Evolutionary conservation across 2,888 invertebrate genomes (phyloP), one percentile per base, ranked within the genome.

Genomic region (Pharmacophagus antenor): DNA sequence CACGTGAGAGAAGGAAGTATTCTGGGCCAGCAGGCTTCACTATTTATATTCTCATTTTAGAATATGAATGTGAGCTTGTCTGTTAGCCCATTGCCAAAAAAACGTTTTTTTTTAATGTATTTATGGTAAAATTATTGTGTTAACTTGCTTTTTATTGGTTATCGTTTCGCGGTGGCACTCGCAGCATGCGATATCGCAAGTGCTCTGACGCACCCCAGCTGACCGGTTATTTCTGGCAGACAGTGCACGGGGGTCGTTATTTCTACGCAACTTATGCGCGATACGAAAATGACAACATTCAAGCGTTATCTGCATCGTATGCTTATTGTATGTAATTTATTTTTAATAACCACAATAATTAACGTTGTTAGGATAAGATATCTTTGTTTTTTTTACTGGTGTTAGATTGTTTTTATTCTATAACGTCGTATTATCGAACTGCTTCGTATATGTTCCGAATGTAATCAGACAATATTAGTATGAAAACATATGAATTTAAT

Each of bases 181-280:
- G n/a, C n/a, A 17, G 49, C 25, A 8, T 37, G 46, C 22, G 50
- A 56, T 78, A 77, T 72, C 78, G 73, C 67, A 69, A 63, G 49
- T 44, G 37, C 65, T 51, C 63, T 79, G 85, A 84, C 72, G 82
- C 83, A 82, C 85, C 85, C 85, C 87, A 87, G 83, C 87, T 84
- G 88, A 85, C 80, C 80, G 69, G 78, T 81, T 87, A 88, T 88
- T 85, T 85, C 75, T 77, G 80, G 80, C 72, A 66, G 67, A 65
- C 47, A 56, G 70, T 69, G 73, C 73, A 75, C 75, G 78, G 76
- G 77, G 73, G 53, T 53, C 58, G 58, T 58, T 58, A 58, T 58
- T 58, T 41, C 58, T 27, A 58, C 48, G 62, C 61, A 62, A 52
- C 50, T 61, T 20, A 56, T 51, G 58, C 21, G 61, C 58, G 27